Percentiles rank a stretch among this genome's conserved stretches.
Conservation (phyloP, 1,140 invertebrate genomes). For the Magallana angulata region DNA sequence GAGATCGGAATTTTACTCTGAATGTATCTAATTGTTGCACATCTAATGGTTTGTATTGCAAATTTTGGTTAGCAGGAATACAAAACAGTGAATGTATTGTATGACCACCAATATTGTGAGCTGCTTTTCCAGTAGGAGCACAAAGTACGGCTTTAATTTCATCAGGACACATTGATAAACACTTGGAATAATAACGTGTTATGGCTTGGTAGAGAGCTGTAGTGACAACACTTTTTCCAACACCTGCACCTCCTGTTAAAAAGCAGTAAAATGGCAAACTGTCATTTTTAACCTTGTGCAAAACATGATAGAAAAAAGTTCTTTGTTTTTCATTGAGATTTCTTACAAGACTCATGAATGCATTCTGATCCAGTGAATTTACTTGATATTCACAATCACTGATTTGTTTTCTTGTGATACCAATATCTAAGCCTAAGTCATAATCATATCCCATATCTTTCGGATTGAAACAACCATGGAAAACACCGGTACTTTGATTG, state of each 20-base stretch:
- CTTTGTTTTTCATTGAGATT: slow-evolving; percentile 39
- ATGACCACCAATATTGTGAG: slow-evolving; percentile 47
- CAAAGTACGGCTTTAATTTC: neutral
- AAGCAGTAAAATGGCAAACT: slow-evolving; percentile 42
- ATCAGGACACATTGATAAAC: slow-evolving; percentile 42
- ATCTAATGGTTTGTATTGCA: slow-evolving; percentile 26
- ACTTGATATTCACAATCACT: neutral
- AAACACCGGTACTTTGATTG: neutral
- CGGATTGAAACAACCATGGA: slow-evolving; percentile 7
- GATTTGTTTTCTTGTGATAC: slow-evolving; percentile 1
- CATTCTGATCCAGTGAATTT: neutral
- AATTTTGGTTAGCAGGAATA: neutral
- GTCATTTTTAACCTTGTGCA: neutral
- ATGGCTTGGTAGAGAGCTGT: slow-evolving; percentile 50
- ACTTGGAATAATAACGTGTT: slow-evolving; percentile 26
- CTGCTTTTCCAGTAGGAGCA: neutral
- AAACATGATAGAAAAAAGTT: slow-evolving; percentile 14
- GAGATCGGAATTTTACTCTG: slow-evolving; percentile 39
- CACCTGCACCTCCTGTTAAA: slow-evolving; percentile 55
- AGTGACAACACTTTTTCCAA: slow-evolving; percentile 55
- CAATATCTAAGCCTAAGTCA: neutral
- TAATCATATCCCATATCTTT: neutral
- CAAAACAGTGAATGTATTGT: slow-evolving; percentile 41
- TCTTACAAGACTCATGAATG: neutral
- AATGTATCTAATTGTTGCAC: slow-evolving; percentile 48